A percentile compares a stretch with the other conserved stretches of the same genome.
phyloP scores from a whole-genome alignment of 2,113 vertebrate genomes.

The Melanotaenia duboulayi region DNA sequence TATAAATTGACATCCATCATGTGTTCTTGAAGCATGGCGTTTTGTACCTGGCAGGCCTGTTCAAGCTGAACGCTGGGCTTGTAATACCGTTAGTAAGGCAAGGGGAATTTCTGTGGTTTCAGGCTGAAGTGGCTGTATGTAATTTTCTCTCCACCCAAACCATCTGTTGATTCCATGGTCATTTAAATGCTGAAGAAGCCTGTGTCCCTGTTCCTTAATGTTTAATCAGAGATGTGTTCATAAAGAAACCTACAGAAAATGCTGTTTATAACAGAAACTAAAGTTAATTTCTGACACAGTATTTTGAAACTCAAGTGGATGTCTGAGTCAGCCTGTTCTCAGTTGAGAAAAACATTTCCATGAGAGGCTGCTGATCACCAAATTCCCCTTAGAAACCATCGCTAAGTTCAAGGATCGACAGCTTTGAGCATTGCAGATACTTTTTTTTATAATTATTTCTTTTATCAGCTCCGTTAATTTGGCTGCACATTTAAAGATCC shows the following conservation, averaged over 20 bases:
- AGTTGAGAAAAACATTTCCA: conserved; percentile 11
- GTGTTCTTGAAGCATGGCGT: conserved; percentile 14
- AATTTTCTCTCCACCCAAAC: conserved; percentile 77
- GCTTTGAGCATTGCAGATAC: conserved; percentile 5
- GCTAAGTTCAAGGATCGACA: conserved; percentile 2
- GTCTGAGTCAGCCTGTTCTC: conserved; percentile 9
- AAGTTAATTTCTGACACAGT: background rate
- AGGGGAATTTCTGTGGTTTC: conserved; percentile 76
- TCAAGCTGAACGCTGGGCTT: conserved; percentile 29
- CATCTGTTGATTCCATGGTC: conserved; percentile 64
- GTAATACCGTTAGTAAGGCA: conserved; percentile 44
- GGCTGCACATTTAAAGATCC: background rate
- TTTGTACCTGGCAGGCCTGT: conserved; percentile 52
- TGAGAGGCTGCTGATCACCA: conserved; percentile 42
- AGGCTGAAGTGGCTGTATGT: conserved; percentile 70
- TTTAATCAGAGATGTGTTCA: background rate
- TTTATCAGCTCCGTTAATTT: conserved; percentile 11
- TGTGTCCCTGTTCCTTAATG: conserved; percentile 1
- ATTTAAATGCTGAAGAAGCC: conserved; percentile 27
- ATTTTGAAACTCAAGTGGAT: background rate
- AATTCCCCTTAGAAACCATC: conserved; percentile 15
- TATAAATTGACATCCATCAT: conserved; percentile 42
- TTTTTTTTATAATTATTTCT: background rate
- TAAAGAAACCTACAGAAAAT: background rate
- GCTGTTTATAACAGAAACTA: background rate